A percentile compares a stretch with the other conserved stretches of the same genome.
Conservation (phyloP, 1,140 invertebrate genomes). For the Polypedilum vanderplanki region DNA sequence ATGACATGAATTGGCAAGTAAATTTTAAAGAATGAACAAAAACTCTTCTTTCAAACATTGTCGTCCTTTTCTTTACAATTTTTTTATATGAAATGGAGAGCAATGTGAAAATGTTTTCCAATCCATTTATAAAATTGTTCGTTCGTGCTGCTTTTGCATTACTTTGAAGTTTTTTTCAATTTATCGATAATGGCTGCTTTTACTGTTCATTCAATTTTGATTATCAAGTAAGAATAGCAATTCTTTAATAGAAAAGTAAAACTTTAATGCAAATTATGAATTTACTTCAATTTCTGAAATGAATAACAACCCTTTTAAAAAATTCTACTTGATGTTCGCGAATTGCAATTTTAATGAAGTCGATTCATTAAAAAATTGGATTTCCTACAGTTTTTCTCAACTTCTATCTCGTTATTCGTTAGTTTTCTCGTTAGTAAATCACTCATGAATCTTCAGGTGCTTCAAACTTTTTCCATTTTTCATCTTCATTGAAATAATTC, state of each 20-base stretch:
- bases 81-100: not conserved
- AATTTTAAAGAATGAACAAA: not conserved
- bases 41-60: not conserved
- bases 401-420: not conserved
- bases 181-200: not conserved
- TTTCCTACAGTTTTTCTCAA: not conserved
- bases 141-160: not conserved
- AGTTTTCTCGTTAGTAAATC: conserved; percentile 27
- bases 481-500: too few species aligned
- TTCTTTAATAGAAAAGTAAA: not conserved
- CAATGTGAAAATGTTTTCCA: not conserved
- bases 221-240: not conserved
- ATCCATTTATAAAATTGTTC: not conserved
- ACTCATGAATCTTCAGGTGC: not conserved
- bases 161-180: not conserved
- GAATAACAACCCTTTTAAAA: too few species aligned
- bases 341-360: conserved; percentile 20
- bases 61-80: not conserved
- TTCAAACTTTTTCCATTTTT: not conserved
- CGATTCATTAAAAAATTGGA: conserved; percentile 12
- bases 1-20: conserved; percentile 24
- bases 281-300: too few species aligned
- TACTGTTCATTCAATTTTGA: not conserved
- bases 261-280: not conserved
- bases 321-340: not conserved